These are phyloP conservation scores for Carcharodon carcharias DNA, from an alignment of 2,797 vertebrate genomes.

Conservation along the genomic window DNA sequence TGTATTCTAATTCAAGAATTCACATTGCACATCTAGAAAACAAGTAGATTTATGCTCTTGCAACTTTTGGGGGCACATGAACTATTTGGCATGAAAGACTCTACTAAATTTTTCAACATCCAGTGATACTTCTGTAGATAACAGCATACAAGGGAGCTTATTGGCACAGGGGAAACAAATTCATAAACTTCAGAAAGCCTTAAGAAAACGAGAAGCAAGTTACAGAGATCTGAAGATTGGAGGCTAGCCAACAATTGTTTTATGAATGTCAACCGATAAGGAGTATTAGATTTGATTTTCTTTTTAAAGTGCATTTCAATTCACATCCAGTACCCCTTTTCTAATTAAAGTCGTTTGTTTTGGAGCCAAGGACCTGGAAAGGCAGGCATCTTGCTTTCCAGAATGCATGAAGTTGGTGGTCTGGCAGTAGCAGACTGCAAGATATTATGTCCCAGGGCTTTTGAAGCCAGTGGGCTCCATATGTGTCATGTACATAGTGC, in stretches of 20 bases:
- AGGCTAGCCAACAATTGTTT: conserved; percentile 8
- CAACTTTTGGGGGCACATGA: background rate
- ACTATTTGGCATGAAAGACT: background rate
- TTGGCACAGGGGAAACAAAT: background rate
- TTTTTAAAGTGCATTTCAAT: conserved; percentile 15
- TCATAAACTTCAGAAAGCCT: background rate
- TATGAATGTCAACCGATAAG: background rate
- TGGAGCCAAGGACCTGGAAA: background rate
- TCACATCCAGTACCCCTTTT: conserved; percentile 8
- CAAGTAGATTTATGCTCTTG: background rate
- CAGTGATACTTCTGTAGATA: conserved; percentile 29
- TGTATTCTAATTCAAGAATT: background rate
- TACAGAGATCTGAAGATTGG: conserved; percentile 27
- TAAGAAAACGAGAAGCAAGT: conserved; percentile 1
- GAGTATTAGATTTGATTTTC: background rate
- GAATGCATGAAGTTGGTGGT: background rate
- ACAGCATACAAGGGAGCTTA: background rate
- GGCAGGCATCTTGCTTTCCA: background rate
- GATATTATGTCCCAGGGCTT: background rate
- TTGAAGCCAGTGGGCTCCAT: background rate
- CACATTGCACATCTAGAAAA: background rate
- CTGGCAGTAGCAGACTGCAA: background rate
- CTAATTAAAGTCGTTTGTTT: conserved; percentile 22
- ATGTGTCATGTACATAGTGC: background rate
- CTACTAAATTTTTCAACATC: conserved; percentile 16